Evolutionary conservation across 37 sponge, comb jelly and placozoan species (phyloP).

Genomic region (Agelas oroides): DNA sequence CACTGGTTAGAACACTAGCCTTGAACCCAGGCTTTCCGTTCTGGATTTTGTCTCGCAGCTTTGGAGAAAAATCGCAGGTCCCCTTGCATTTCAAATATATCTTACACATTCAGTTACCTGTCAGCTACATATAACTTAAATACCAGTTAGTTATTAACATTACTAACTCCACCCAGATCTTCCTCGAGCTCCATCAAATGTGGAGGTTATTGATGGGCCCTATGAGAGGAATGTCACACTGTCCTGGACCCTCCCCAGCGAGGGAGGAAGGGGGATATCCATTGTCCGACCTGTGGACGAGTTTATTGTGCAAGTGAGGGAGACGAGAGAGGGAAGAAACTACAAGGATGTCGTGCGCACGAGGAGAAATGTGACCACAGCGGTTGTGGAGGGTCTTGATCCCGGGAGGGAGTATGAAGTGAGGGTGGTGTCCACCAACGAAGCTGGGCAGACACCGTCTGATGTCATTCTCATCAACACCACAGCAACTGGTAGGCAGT

Average conservation of each 20-base stretch:
- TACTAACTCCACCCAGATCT: background rate
- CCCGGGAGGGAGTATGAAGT: slow-evolving; percentile 41
- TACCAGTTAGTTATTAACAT: background rate
- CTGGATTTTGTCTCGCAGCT: no score
- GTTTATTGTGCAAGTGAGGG: slow-evolving; percentile 21
- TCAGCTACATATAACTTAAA: no score
- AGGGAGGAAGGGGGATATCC: background rate
- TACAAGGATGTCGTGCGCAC: background rate
- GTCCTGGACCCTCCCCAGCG: slow-evolving; percentile 20
- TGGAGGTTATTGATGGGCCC: slow-evolving; percentile 9
- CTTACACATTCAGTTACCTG: no score
- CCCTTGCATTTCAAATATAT: no score
- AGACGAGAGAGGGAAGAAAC: background rate
- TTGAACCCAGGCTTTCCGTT: no score
- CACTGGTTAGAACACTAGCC: no score
- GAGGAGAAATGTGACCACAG: background rate
- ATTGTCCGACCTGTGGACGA: slow-evolving; percentile 1
- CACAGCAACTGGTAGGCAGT: slow-evolving; percentile 13
- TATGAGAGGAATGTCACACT: background rate
- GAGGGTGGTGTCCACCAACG: slow-evolving; percentile 20
- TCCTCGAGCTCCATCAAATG: slow-evolving; percentile 9
- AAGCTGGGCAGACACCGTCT: slow-evolving; percentile 26
- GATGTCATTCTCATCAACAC: slow-evolving; percentile 23
- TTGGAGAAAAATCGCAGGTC: no score
- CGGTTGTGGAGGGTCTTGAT: slow-evolving; percentile 11